Evolutionary conservation across 1,140 invertebrate genomes (phyloP).

Genomic region (Reticulitermes speratus): DNA sequence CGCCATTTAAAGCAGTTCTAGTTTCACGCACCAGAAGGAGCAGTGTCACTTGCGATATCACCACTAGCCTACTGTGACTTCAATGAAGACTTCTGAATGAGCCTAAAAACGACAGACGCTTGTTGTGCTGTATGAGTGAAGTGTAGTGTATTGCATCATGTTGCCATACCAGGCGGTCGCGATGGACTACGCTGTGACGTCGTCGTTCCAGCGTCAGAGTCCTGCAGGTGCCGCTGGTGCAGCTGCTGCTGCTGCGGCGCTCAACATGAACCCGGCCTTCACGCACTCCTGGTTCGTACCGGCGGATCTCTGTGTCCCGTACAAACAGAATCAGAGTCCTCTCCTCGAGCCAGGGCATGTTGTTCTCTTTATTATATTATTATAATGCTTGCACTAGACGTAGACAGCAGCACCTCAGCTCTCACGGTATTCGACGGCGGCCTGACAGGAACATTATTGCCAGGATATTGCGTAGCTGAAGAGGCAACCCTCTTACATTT

Average conservation of each 20-base stretch:
- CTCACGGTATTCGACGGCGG: neutral
- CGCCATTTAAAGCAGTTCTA: too few species aligned
- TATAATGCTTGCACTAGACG: constrained; percentile 2
- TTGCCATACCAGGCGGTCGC: constrained; percentile 84
- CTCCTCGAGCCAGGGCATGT: constrained; percentile 89
- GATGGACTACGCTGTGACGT: constrained; percentile 80
- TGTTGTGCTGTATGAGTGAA: neutral
- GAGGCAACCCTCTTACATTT: too few species aligned
- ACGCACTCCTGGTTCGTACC: constrained; percentile 91
- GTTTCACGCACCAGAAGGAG: neutral
- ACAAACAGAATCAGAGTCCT: constrained; percentile 73
- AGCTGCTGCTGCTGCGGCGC: constrained; percentile 25
- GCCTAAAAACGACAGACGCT: neutral
- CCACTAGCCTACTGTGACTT: neutral
- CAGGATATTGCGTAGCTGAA: too few species aligned
- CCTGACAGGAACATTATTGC: too few species aligned
- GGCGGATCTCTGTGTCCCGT: constrained; percentile 78
- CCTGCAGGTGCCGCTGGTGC: constrained; percentile 46
- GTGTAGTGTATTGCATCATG: constrained; percentile 54
- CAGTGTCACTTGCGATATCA: neutral
- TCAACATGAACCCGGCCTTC: constrained; percentile 58
- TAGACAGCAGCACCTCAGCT: neutral
- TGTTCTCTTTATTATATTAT: constrained; percentile 22
- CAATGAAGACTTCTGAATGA: neutral
- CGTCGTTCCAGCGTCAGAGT: constrained; percentile 69